Percentiles rank a stretch among this genome's conserved stretches.
Conservation (phyloP, 2,797 vertebrate genomes). For the Harpagifer antarcticus region DNA sequence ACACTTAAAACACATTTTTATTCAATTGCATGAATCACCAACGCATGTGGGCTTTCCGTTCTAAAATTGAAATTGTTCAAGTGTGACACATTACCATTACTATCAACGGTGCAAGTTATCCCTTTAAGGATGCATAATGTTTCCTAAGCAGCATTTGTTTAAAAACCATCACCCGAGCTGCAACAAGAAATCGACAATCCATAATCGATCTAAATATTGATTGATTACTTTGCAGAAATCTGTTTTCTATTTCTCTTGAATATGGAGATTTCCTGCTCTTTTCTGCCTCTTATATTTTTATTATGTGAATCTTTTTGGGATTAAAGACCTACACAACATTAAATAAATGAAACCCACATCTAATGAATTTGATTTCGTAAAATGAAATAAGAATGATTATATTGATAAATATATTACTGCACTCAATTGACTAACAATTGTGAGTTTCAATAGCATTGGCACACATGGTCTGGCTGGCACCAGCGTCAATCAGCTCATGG, state of each 20-base stretch:
- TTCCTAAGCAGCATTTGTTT: background rate
- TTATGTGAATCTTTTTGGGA: too few relatives aligned
- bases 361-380: too few relatives aligned
- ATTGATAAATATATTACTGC: too few relatives aligned
- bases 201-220: too few relatives aligned
- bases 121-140: background rate
- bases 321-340: too few relatives aligned
- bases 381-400: too few relatives aligned
- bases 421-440: background rate
- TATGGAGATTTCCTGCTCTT: too few relatives aligned
- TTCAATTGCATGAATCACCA: conserved; percentile 17
- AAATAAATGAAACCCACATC: background rate
- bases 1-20: background rate
- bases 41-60: background rate
- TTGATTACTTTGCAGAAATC: too few relatives aligned
- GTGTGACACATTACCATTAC: background rate
- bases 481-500: conserved; percentile 13
- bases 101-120: background rate
- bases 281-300: too few relatives aligned
- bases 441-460: background rate
- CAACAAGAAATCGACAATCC: too few relatives aligned
- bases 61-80: conserved; percentile 11
- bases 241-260: too few relatives aligned
- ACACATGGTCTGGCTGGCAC: background rate
- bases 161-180: background rate